Percentiles rank a stretch among this genome's conserved stretches.
Conservation (phyloP, 2,888 invertebrate genomes). For the Callimorpha dominula region DNA sequence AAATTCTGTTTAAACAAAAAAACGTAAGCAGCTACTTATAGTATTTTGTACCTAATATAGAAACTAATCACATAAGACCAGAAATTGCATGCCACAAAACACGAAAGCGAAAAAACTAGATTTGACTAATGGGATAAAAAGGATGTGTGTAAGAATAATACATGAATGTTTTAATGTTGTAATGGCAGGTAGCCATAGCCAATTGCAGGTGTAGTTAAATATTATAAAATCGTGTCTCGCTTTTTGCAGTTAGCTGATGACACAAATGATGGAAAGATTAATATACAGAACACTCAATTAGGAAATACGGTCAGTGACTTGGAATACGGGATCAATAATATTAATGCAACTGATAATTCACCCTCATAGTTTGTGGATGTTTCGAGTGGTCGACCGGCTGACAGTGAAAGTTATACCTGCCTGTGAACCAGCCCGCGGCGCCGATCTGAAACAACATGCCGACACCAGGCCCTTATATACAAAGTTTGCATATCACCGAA, state of each 20-base stretch:
- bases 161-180: constrained; percentile 14
- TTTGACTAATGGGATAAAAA: background rate
- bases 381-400: constrained; percentile 98
- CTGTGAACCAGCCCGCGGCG: constrained; percentile 97
- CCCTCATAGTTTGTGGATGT: constrained; percentile 96
- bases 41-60: too few species aligned
- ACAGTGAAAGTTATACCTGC: constrained; percentile 97
- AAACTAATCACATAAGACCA: background rate
- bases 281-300: constrained; percentile 20
- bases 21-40: background rate
- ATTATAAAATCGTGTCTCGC: background rate
- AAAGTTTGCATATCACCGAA: constrained; percentile 47
- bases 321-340: constrained; percentile 51
- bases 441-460: constrained; percentile 92
- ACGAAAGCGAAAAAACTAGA: background rate
- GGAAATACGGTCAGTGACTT: constrained; percentile 19
- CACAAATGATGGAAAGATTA: constrained; percentile 11
- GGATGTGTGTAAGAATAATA: background rate
- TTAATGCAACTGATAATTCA: constrained; percentile 87
- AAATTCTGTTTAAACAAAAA: background rate
- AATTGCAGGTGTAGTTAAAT: constrained; percentile 1
- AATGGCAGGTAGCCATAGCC: constrained; percentile 6
- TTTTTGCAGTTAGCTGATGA: constrained; percentile 17
- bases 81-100: background rate
- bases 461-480: constrained; percentile 76